A percentile compares a stretch with the other conserved stretches of the same genome.
These are phyloP conservation scores for Drosophila yakuba DNA, from an alignment of 1,140 invertebrate species.

Conservation along the genomic window DNA sequence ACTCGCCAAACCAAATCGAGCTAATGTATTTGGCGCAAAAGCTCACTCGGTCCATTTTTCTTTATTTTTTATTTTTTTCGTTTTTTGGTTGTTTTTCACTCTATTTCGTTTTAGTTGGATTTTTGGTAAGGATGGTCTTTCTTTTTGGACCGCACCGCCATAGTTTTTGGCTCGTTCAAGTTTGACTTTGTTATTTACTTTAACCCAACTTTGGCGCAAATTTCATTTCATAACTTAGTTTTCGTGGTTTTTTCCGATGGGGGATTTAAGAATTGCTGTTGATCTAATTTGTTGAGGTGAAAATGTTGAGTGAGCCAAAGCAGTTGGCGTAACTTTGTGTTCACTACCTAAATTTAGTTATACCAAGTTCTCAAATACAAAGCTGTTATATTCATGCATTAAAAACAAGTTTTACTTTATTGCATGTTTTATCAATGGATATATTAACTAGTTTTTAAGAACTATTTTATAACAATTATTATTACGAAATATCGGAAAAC, in stretches of 20 bases:
- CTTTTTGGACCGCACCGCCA: constrained; percentile 9
- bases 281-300: constrained; percentile 33
- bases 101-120: constrained; percentile 32
- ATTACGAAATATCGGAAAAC: too few species aligned
- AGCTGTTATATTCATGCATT: constrained; percentile 5
- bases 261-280: constrained; percentile 39
- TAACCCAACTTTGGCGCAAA: constrained; percentile 58
- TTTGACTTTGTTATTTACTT: constrained; percentile 51
- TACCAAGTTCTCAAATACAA: not conserved
- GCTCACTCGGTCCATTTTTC: constrained; percentile 44
- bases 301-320: constrained; percentile 28
- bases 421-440: not conserved
- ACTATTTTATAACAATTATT: not conserved
- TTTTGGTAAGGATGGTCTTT: not conserved
- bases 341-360: constrained; percentile 9
- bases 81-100: constrained; percentile 2
- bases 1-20: constrained; percentile 68
- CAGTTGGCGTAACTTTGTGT: constrained; percentile 19
- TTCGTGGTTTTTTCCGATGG: constrained; percentile 36
- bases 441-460: not conserved
- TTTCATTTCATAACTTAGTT: constrained; percentile 71
- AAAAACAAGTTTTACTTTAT: not conserved
- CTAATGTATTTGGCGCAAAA: constrained; percentile 70
- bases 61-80: too few species aligned
- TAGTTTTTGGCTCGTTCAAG: constrained; percentile 31